A percentile compares a stretch with the other conserved stretches of the same genome.
phyloP scores from a whole-genome alignment of 2,797 vertebrate genomes.

The Tapirus indicus region DNA sequence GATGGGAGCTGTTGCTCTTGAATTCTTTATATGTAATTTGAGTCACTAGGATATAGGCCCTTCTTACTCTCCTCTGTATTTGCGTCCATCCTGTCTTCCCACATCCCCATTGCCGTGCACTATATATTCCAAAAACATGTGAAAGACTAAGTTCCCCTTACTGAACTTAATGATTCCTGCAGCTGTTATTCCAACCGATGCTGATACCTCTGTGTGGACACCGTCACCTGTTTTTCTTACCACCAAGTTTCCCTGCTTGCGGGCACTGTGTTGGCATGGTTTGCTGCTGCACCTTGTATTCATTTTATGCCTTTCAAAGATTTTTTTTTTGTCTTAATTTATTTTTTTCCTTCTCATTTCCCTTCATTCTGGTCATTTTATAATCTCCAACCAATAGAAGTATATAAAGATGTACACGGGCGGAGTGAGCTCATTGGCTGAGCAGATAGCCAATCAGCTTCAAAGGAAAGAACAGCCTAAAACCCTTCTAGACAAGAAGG shows the following conservation, averaged over 20 bases:
- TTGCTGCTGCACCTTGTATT: constrained; percentile 85
- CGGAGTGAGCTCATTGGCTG: constrained; percentile 97
- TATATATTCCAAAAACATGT: neutral
- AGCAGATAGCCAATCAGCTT: constrained; percentile 98
- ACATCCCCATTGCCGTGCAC: neutral
- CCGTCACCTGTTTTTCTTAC: constrained; percentile 72
- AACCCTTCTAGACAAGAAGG: constrained; percentile 95
- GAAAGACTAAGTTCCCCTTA: neutral
- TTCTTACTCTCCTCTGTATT: neutral
- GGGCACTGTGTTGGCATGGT: constrained; percentile 89
- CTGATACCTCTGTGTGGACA: constrained; percentile 58
- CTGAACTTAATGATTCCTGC: neutral
- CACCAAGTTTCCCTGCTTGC: constrained; percentile 80
- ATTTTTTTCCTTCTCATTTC: constrained; percentile 78
- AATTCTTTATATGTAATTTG: neutral
- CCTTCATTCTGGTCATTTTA: constrained; percentile 81
- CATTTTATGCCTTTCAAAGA: constrained; percentile 79
- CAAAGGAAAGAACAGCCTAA: constrained; percentile 94
- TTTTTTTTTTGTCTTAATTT: constrained; percentile 71
- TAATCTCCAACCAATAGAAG: constrained; percentile 90
- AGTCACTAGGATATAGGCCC: neutral
- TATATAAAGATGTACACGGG: constrained; percentile 98
- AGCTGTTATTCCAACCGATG: neutral
- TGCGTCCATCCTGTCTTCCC: neutral
- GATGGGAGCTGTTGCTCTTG: neutral